These are phyloP conservation scores for Salpingus planirostris DNA, from an alignment of 2,888 invertebrate genomes.

Conservation along the genomic window DNA sequence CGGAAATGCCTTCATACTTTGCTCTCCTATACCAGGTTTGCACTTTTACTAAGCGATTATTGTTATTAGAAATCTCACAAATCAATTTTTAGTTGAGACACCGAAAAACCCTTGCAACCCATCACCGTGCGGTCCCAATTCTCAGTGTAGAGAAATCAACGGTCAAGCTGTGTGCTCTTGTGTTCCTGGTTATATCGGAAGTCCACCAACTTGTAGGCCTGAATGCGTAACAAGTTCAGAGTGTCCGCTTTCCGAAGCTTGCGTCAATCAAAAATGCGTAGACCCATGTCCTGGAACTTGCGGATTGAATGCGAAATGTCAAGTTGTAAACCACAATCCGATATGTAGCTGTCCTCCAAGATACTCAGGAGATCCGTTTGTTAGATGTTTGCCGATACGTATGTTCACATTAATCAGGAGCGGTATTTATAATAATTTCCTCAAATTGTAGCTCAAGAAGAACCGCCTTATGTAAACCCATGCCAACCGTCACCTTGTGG, in stretches of 20 bases:
- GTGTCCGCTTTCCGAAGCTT: conserved; percentile 61
- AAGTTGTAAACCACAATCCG: conserved; percentile 64
- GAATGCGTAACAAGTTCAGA: conserved; percentile 65
- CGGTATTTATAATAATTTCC: conserved; percentile 44
- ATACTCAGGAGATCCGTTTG: conserved; percentile 30
- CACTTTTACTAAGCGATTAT: too few species aligned
- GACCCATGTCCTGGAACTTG: conserved; percentile 76
- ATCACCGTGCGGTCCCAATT: conserved; percentile 55
- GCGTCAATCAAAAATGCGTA: conserved; percentile 63
- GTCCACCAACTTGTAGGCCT: conserved; percentile 67
- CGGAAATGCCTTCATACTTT: conserved; percentile 43
- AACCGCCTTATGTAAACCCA: conserved; percentile 55
- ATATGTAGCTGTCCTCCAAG: conserved; percentile 52
- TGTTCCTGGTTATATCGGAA: conserved; percentile 60
- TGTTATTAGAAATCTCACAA: too few species aligned
- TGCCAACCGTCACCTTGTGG: conserved; percentile 66
- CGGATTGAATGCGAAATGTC: conserved; percentile 64
- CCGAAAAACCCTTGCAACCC: conserved; percentile 52
- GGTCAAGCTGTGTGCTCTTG: conserved; percentile 58
- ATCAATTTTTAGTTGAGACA: conserved; percentile 11
- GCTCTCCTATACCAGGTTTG: conserved; percentile 19
- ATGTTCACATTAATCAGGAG: not conserved
- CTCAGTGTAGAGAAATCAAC: conserved; percentile 50
- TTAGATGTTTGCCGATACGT: conserved; percentile 22
- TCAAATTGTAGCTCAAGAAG: conserved; percentile 10